These are phyloP conservation scores for Pristionchus maxplancki DNA, from an alignment of 2,888 invertebrate genomes.

Conservation along the genomic window DNA sequence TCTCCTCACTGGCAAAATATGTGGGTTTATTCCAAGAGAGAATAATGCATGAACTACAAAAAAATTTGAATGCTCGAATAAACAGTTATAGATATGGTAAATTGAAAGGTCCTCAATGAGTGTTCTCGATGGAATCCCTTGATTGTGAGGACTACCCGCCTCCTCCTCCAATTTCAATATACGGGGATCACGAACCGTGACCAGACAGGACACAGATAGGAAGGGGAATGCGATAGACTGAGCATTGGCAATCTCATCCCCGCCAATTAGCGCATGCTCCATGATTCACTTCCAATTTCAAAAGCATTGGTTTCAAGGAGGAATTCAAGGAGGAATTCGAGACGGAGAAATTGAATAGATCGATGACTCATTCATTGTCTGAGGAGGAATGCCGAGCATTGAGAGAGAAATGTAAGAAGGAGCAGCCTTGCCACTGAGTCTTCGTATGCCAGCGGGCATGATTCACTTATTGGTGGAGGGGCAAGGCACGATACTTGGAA, in stretches of 20 bases:
- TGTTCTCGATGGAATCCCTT: neutral
- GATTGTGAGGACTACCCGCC: neutral
- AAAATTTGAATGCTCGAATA: neutral
- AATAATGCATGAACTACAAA: neutral
- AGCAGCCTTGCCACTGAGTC: neutral
- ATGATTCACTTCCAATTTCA: neutral
- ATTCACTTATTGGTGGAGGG: conserved; percentile 7
- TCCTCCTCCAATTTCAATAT: neutral
- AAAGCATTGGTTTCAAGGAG: neutral
- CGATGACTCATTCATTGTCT: neutral
- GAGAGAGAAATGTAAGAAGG: neutral
- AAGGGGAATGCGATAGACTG: neutral
- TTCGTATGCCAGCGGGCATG: neutral
- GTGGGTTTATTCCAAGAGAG: neutral
- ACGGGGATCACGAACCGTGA: neutral
- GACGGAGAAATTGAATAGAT: conserved; percentile 14
- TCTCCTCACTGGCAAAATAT: neutral
- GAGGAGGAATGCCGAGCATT: neutral
- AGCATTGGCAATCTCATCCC: neutral
- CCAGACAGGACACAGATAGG: neutral
- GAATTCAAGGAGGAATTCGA: neutral
- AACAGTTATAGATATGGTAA: neutral
- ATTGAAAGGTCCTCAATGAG: neutral
- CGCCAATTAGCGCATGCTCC: neutral
- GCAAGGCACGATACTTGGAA: neutral